Percentiles rank a stretch among this genome's conserved stretches.
Conservation (phyloP, 2,113 vertebrate species). For the Neodon shergylaensis region DNA sequence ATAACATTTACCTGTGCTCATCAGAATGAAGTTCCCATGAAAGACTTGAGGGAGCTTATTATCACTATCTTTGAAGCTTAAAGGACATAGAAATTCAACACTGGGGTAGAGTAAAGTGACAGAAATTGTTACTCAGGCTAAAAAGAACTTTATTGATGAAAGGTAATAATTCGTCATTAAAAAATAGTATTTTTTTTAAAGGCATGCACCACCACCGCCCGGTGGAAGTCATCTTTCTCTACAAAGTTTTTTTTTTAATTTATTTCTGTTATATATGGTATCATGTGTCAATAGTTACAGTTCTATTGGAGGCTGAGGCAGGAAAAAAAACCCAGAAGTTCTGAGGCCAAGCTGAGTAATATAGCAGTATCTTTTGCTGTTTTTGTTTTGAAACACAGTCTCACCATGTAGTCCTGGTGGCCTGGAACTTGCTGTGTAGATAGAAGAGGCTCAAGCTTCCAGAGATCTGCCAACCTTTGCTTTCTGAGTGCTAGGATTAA, state of each 20-base stretch:
- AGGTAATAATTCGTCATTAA: conserved; percentile 2
- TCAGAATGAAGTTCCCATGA: neutral
- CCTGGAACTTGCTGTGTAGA: too few relatives aligned
- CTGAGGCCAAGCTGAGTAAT: neutral
- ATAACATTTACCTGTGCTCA: neutral
- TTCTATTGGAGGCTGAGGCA: neutral
- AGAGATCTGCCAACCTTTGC: too few relatives aligned
- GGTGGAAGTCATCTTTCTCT: neutral
- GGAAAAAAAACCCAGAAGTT: neutral
- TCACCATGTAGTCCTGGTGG: neutral
- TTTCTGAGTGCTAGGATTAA: neutral
- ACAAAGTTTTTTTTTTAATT: neutral
- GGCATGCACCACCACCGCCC: too few relatives aligned
- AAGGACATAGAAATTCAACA: neutral
- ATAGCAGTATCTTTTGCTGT: neutral
- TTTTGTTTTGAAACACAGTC: neutral
- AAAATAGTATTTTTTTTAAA: neutral
- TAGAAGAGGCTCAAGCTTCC: too few relatives aligned
- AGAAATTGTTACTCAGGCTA: neutral
- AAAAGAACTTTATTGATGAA: conserved; percentile 1
- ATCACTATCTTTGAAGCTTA: neutral
- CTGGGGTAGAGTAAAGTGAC: neutral
- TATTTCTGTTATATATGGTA: neutral
- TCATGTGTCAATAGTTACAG: neutral
- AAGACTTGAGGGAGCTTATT: neutral